Percentiles rank a stretch among this genome's conserved stretches.
These are phyloP conservation scores for Leptopilina clavipes DNA, from an alignment of 1,140 invertebrate genomes.

Conservation along the genomic window DNA sequence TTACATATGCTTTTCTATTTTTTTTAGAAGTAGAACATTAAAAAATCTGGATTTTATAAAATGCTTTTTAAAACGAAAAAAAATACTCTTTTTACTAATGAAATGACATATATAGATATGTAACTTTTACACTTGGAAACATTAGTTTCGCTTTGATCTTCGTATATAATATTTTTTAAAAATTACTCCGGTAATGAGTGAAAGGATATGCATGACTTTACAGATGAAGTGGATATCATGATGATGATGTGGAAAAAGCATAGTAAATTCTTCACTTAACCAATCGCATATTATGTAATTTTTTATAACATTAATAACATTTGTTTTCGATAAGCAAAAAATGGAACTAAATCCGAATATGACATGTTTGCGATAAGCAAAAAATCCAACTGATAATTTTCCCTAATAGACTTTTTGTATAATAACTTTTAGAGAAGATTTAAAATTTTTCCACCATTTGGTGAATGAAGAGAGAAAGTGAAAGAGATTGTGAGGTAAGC, in stretches of 20 bases:
- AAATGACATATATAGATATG: neutral
- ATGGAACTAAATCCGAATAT: too few species aligned
- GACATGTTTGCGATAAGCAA: too few species aligned
- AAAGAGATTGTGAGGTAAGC: too few species aligned
- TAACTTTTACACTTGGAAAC: neutral
- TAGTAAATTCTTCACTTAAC: neutral
- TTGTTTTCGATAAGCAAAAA: too few species aligned
- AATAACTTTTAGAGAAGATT: too few species aligned
- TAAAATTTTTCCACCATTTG: too few species aligned
- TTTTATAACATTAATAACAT: too few species aligned
- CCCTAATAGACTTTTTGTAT: too few species aligned
- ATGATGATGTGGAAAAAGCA: too few species aligned
- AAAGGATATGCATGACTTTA: neutral
- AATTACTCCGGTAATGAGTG: neutral
- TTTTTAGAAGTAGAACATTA: too few species aligned
- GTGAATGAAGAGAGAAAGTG: too few species aligned
- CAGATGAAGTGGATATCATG: conserved; percentile 4
- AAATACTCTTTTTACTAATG: neutral
- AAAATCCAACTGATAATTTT: too few species aligned
- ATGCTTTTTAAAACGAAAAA: neutral
- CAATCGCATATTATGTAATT: neutral
- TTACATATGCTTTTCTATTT: neutral
- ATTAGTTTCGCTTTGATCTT: conserved; percentile 6
- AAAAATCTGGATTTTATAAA: neutral
- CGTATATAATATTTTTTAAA: neutral